A percentile compares a stretch with the other conserved stretches of the same genome.
Conservation (phyloP, 2,888 invertebrate species). For the Lamproptera curius region DNA sequence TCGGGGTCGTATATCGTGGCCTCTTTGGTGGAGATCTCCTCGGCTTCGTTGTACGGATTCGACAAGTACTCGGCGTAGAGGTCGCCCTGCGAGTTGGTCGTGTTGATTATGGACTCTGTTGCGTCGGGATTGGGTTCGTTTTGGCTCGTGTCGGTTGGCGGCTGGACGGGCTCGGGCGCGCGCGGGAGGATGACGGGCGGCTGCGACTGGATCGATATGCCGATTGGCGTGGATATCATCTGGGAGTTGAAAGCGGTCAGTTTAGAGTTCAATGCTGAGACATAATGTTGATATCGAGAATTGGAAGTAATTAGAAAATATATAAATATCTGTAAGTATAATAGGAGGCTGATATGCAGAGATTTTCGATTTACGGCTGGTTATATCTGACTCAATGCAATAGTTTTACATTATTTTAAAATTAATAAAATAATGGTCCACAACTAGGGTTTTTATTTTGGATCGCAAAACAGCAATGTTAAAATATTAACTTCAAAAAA, state of each 20-base stretch:
- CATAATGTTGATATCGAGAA: too few relatives aligned
- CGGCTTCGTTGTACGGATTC: constrained; percentile 73
- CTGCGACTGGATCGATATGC: constrained; percentile 63
- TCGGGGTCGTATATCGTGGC: constrained; percentile 54
- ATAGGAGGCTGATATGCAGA: too few relatives aligned
- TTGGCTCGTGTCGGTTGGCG: constrained; percentile 26
- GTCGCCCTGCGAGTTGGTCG: constrained; percentile 39
- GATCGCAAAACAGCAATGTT: too few relatives aligned
- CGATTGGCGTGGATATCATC: constrained; percentile 83
- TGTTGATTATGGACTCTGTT: constrained; percentile 27
- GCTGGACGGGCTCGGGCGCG: constrained; percentile 23
- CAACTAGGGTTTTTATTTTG: too few relatives aligned
- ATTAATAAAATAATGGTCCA: too few relatives aligned
- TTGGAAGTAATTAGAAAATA: too few relatives aligned
- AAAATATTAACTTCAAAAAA: too few relatives aligned
- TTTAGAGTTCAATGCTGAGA: too few relatives aligned
- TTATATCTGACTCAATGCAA: too few relatives aligned
- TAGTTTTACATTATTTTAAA: too few relatives aligned
- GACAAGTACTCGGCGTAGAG: constrained; percentile 77
- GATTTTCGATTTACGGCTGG: too few relatives aligned
- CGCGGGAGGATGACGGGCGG: constrained; percentile 58
- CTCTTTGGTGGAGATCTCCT: constrained; percentile 43
- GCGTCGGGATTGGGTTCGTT: constrained; percentile 27
- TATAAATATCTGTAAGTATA: too few relatives aligned
- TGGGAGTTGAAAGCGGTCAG: constrained; percentile 35